Base-by-base conservation (phyloP, 2,888 invertebrate genomes). In the Phaonia tiefii region DNA sequence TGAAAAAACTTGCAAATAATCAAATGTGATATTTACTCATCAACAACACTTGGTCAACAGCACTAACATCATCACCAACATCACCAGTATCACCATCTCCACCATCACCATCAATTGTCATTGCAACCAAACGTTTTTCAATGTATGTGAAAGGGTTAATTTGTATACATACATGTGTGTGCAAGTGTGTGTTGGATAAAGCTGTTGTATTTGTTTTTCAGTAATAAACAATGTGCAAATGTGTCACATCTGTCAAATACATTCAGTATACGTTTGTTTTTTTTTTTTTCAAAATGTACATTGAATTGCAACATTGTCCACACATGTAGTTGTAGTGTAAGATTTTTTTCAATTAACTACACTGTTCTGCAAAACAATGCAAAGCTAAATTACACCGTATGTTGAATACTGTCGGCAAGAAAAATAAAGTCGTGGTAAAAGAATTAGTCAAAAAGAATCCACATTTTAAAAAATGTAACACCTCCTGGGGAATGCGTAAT, bases 21-120 rank as follows among this genome's bases (percentile, higher is more conserved):
- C 22, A 79, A 72, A 67, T 66, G 44, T 49, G 74, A 67, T 80
- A 77, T 58, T 70, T 58, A 70, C 66, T 80, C 77, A 74, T 76
- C 56, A 63, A 49, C 80, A 60, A 25, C 54, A 75, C 39, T 63
- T 63, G 63, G 39, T 17, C 22, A 60, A 5, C 17, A 20, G 7
- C 49, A 31, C 10, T 37, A n/a, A n/a, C n/a, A n/a, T n/a, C n/a
- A n/a, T n/a, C n/a, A n/a, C n/a, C n/a, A n/a, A n/a, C n/a, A n/a
- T n/a, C n/a, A 37, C 1, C 31, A 15, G 5, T 15, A 60, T 37
- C 60, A 13, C 4, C 20, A 42, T 4, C 42, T 11, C 10, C 60
- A 60, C 26, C 58, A 31, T 58, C 37, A 37, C 13, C 39, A 20
- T 22, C 37, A 63, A n/a, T 22, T 10, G 39, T 8, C 60, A 39